phyloP scores from a whole-genome alignment of 2,113 vertebrate genomes.

The Emydocephalus ijimae region DNA sequence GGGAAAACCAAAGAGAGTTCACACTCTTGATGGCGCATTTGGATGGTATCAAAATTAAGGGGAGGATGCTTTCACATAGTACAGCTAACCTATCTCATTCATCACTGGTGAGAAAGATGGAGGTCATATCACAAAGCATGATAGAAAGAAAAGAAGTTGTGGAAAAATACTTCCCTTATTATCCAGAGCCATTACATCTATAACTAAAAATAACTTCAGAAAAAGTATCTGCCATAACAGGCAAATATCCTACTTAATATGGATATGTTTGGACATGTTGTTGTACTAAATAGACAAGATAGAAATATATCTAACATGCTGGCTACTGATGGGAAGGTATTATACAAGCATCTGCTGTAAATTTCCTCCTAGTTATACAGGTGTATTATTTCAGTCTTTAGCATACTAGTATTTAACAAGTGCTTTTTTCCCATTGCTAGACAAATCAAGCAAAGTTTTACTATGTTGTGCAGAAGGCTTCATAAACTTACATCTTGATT shows the following conservation, averaged over 20 bases:
- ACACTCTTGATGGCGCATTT: neutral
- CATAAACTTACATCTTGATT: conserved; percentile 78
- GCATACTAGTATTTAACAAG: neutral
- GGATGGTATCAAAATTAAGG: neutral
- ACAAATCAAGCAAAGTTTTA: neutral
- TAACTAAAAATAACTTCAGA: neutral
- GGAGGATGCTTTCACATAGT: neutral
- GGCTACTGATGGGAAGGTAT: neutral
- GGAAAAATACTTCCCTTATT: neutral
- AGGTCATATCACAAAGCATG: neutral
- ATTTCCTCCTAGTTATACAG: neutral
- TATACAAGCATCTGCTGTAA: neutral
- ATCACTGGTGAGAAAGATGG: neutral
- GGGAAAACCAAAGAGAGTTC: neutral
- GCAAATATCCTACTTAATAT: neutral
- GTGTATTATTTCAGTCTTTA: neutral
- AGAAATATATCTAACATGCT: neutral
- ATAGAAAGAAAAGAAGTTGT: neutral
- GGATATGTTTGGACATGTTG: neutral
- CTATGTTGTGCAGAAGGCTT: neutral
- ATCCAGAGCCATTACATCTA: neutral
- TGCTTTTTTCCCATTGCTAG: neutral
- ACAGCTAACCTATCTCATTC: neutral
- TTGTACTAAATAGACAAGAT: neutral
- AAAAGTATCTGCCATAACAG: neutral